Base-by-base conservation (phyloP, 2,113 vertebrate species). In the Crotalus horridus region DNA sequence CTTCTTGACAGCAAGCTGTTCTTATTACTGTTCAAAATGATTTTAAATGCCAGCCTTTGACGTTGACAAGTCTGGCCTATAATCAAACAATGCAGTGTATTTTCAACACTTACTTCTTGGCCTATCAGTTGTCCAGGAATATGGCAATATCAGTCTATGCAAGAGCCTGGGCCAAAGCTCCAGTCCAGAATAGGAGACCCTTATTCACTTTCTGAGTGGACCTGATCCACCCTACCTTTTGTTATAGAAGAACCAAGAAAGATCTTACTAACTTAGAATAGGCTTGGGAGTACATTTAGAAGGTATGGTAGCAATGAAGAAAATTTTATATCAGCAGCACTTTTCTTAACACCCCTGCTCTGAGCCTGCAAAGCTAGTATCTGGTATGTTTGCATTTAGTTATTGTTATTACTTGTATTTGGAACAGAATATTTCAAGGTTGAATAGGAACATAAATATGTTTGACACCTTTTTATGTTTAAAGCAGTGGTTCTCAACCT, bases 351-450 rank as follows among this genome's bases (percentile, higher is more conserved):
- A 90, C 69, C 17, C 12, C 92, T 90, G 94, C 92, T 96, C 90
- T 81, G 89, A 96, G 94, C 48, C 58, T 91, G 13, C 39, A 81
- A 94, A 95, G 95, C n/a, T 93, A 97, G 93, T 95, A 59, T 95
- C 93, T 95, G 90, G 87, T 59, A 24, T 64, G 51, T 61, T 74
- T 61, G 26, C 13, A 55, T 93, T 92, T 54, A 53, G 88, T 92
- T 95, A 95, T 94, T 96, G 94, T 94, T 97, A 96, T 96, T 97
- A 97, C 95, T 93, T 94, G 95, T 94, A 93, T 93, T 85, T 91
- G 59, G 17, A 86, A 85, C 58, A 94, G 48, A 88, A 92, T 91
- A 90, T 90, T 94, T 91, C 92, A 95, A 93, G 90, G 12, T 94
- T 95, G 93, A 4, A 43, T 95, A 81, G 92, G 95, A 96, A 94